A percentile compares a stretch with the other conserved stretches of the same genome.
Conservation (phyloP, 1,140 invertebrate genomes). For the Hyles vespertilio region DNA sequence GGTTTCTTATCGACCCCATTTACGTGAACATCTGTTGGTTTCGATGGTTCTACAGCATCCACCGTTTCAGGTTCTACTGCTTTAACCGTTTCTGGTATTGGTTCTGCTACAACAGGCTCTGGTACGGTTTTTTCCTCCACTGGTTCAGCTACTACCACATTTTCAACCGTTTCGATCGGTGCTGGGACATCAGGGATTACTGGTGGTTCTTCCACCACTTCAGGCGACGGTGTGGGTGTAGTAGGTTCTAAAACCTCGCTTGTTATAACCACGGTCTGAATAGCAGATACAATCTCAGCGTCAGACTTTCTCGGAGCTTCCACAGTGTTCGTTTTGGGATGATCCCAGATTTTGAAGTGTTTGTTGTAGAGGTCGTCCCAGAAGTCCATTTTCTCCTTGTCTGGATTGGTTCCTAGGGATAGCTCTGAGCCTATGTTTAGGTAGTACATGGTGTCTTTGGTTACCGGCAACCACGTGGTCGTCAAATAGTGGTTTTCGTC, state of each 20-base stretch:
- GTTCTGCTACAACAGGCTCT: not conserved
- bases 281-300: not conserved
- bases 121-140: not conserved
- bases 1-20: conserved; percentile 34
- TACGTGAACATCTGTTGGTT: conserved; percentile 20
- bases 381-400: conserved; percentile 65
- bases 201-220: conserved; percentile 1
- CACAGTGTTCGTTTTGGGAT: conserved; percentile 30
- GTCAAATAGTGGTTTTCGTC: conserved; percentile 57
- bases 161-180: not conserved
- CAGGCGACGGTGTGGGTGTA: not conserved
- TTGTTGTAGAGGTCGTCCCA: conserved; percentile 67
- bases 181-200: not conserved
- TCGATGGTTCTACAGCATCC: not conserved
- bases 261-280: not conserved
- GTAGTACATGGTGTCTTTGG: conserved; percentile 58
- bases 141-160: not conserved
- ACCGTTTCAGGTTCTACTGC: not conserved
- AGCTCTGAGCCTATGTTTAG: conserved; percentile 62
- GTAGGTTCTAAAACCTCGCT: not conserved
- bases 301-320: conserved; percentile 13
- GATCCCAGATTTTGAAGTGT: conserved; percentile 57
- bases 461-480: conserved; percentile 65
- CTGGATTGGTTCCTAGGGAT: conserved; percentile 47
- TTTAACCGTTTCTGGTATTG: not conserved